phyloP scores from a whole-genome alignment of 1,140 invertebrate species.

The Drosophila gunungcola region DNA sequence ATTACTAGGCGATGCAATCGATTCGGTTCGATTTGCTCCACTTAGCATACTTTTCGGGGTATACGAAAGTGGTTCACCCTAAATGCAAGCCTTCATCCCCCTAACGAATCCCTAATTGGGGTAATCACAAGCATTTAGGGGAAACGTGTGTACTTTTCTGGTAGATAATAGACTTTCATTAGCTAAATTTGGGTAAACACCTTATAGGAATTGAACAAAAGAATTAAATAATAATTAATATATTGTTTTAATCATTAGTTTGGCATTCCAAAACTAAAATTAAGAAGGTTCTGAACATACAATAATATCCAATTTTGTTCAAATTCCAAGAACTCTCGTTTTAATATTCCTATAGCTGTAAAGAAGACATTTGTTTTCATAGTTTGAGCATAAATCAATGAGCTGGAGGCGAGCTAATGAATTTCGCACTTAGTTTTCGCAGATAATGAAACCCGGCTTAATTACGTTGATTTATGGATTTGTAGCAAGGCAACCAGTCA shows the following conservation, averaged over 20 bases:
- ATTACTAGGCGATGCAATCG: conserved; percentile 19
- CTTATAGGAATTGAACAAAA: too few species aligned
- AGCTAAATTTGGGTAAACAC: too few species aligned
- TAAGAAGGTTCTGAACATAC: too few species aligned
- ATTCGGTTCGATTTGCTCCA: conserved; percentile 3
- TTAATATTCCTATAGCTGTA: background rate
- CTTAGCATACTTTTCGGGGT: conserved; percentile 30
- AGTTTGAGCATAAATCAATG: conserved; percentile 19
- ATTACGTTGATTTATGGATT: conserved; percentile 32
- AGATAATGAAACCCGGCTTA: background rate
- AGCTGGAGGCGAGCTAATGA: conserved; percentile 1
- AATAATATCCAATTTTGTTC: too few species aligned
- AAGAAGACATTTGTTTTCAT: background rate
- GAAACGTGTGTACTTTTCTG: background rate
- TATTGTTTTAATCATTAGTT: too few species aligned
- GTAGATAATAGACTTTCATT: background rate
- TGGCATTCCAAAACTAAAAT: too few species aligned
- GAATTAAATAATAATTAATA: too few species aligned
- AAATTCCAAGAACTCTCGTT: conserved; percentile 2
- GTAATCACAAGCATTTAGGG: background rate
- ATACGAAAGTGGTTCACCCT: conserved; percentile 5
- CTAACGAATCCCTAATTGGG: background rate
- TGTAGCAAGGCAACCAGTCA: background rate
- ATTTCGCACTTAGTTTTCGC: background rate
- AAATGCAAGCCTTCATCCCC: conserved; percentile 13